These are phyloP conservation scores for Sialia sialis DNA, from an alignment of 2,113 vertebrate species.

Conservation along the genomic window DNA sequence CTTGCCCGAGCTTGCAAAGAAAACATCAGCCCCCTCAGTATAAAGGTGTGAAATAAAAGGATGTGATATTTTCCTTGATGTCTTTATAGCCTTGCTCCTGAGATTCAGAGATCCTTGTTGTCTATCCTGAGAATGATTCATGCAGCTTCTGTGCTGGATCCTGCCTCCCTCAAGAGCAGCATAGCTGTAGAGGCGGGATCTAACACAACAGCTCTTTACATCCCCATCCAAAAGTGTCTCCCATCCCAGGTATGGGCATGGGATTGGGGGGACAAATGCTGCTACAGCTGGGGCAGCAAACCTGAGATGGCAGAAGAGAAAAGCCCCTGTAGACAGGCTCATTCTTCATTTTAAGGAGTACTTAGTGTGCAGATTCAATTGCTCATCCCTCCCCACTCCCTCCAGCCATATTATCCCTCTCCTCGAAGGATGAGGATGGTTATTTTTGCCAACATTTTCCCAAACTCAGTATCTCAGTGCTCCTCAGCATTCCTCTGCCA, in stretches of 20 bases:
- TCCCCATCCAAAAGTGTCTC: background rate
- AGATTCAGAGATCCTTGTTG: background rate
- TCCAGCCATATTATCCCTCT: background rate
- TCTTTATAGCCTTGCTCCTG: background rate
- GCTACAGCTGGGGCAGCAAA: background rate
- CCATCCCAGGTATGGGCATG: background rate
- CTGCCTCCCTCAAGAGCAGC: background rate
- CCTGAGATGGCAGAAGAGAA: background rate
- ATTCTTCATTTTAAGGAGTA: background rate
- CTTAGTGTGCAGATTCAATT: background rate
- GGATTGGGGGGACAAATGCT: background rate
- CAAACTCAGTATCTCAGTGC: accelerated
- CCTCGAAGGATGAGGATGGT: background rate
- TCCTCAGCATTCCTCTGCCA: background rate
- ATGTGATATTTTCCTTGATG: conserved; percentile 1
- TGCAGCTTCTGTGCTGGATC: accelerated
- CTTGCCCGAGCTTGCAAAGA: conserved; percentile 48
- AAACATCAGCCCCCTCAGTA: background rate
- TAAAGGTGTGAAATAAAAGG: background rate
- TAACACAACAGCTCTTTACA: background rate
- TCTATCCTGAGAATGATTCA: background rate
- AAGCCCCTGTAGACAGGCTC: background rate
- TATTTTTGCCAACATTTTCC: background rate
- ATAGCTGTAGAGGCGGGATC: background rate
- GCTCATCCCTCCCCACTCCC: background rate